Evolutionary conservation across 2,113 vertebrate species (phyloP), one percentile per base, ranked within the genome.

Genomic region (Rynchops niger): DNA sequence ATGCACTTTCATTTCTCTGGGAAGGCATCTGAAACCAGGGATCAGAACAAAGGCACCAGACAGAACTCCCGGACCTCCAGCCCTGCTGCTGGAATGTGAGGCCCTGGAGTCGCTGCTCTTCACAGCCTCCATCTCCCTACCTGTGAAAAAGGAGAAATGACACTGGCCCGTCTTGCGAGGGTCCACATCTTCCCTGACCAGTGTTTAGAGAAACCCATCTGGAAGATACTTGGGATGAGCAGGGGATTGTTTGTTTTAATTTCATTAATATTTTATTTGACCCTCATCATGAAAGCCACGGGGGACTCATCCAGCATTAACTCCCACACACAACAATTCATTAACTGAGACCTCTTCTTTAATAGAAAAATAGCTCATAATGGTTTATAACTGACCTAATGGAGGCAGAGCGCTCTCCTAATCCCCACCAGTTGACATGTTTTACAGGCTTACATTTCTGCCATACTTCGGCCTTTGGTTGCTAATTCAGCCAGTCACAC

Each of bases 211-310:
- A 91, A 93, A 69, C 42, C 66, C 81, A 71, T 50, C n/a, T 2
- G 3, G 82, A 95, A 95, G 89, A 63, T 77, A 94, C 58, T 49
- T 93, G 85, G 58, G 70, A 96, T 94, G 74, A 97, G 63, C 79
- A 56, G 47, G 76, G 70, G 74, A 92, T 9, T 96, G 86, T 80
- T 95, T 86, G 86, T 83, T 95, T 96, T 90, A 95, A 91, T 91
- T 97, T 71, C 81, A 96, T 97, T 92, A 97, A 95, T 97, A 96
- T 97, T 97, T 97, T 76, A 97, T 95, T 86, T 95, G 86, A 88
- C 95, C 95, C 73, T 96, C 79, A 93, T 87, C 78, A 70, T 45
- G 7, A 88, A 90, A 92, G 83, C 91, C 88, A 63, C 91, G 9
- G 70, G 91, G 63, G 93, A 91, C 78, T 83, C 85, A 92, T 91